Percentiles rank a stretch among this genome's conserved stretches.
phyloP scores from a whole-genome alignment of 2,797 vertebrate species.

The Rachycentron canadum region DNA sequence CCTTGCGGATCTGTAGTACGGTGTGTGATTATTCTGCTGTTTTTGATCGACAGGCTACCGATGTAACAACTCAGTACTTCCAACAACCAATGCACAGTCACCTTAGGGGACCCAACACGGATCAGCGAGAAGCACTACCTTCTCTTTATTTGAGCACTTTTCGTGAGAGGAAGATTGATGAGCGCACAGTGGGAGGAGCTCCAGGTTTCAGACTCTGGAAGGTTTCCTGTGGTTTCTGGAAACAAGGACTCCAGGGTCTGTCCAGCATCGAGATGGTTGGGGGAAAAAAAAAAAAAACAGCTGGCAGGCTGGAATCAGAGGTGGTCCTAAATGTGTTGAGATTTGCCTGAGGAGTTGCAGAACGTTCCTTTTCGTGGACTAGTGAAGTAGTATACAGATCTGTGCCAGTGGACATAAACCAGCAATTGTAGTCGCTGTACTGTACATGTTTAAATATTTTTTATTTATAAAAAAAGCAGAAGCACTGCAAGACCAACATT shows the following conservation, averaged over 20 bases:
- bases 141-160: constrained; percentile 80
- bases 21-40: background rate
- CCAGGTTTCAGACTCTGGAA: constrained; percentile 31
- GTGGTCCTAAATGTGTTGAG: constrained; percentile 21
- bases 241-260: constrained; percentile 20
- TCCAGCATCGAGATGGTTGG: background rate
- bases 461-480: constrained; percentile 84
- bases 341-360: constrained; percentile 34
- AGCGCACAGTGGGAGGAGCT: constrained; percentile 35
- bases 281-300: background rate
- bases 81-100: constrained; percentile 64
- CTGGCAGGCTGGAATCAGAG: background rate
- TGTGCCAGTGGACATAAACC: constrained; percentile 63
- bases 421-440: constrained; percentile 73
- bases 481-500: constrained; percentile 85
- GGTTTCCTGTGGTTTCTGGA: constrained; percentile 47
- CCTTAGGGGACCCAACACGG: constrained; percentile 65
- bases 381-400: constrained; percentile 60
- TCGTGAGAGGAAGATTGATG: constrained; percentile 49
- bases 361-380: constrained; percentile 60
- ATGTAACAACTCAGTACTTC: constrained; percentile 70
- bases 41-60: constrained; percentile 73
- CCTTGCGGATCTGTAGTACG: background rate
- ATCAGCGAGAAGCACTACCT: constrained; percentile 48
- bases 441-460: constrained; percentile 80